These are phyloP conservation scores for Heliconius congener DNA, from an alignment of 1,140 invertebrate genomes.

Conservation along the genomic window DNA sequence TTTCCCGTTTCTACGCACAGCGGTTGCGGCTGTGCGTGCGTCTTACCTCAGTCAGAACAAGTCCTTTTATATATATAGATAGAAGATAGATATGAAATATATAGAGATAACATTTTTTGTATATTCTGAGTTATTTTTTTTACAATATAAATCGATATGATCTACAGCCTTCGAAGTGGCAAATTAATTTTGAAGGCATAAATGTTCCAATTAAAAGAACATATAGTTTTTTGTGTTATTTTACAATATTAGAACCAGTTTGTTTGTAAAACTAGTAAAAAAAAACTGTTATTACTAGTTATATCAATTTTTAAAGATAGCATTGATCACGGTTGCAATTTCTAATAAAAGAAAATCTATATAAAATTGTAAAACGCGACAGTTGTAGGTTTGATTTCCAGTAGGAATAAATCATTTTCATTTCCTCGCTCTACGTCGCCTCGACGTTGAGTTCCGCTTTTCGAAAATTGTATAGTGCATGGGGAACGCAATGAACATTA, in stretches of 20 bases:
- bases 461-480: too few relatives aligned
- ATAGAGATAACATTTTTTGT: not conserved
- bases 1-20: too few relatives aligned
- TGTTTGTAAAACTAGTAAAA: not conserved
- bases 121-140: not conserved
- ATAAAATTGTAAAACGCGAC: too few relatives aligned
- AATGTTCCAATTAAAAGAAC: constrained; percentile 3
- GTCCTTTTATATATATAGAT: too few relatives aligned
- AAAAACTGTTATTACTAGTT: not conserved
- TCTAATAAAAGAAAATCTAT: not conserved
- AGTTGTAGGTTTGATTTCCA: too few relatives aligned
- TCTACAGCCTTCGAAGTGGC: not conserved
- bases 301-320: not conserved
- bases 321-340: not conserved
- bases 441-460: too few relatives aligned
- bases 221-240: not conserved
- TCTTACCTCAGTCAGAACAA: too few relatives aligned
- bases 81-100: too few relatives aligned
- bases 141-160: constrained; percentile 5
- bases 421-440: too few relatives aligned
- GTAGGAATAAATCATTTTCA: too few relatives aligned
- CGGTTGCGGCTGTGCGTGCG: too few relatives aligned
- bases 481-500: too few relatives aligned
- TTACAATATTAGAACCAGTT: not conserved
- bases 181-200: constrained; percentile 2